Evolutionary conservation across 2,888 invertebrate species (phyloP).

Genomic region (Nymphalis c-album): DNA sequence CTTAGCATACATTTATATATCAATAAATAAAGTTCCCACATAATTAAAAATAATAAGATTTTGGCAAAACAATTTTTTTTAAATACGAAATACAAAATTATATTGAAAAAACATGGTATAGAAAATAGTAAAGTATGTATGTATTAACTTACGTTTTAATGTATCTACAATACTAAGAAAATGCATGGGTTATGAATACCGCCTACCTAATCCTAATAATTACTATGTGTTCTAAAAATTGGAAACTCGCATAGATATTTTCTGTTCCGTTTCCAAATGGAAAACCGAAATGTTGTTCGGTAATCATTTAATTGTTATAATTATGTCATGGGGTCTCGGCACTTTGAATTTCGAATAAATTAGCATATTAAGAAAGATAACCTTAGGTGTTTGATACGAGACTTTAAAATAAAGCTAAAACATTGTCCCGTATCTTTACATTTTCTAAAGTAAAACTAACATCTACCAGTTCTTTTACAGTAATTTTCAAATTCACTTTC

Average conservation of each 20-base stretch:
- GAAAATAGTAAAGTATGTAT: not conserved
- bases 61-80: constrained; percentile 4
- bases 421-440: not conserved
- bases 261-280: too few relatives aligned
- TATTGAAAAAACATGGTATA: not conserved
- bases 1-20: not conserved
- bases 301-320: too few relatives aligned
- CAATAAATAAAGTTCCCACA: not conserved
- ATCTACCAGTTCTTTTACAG: constrained; percentile 63
- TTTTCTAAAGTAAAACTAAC: constrained; percentile 43
- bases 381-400: not conserved
- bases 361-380: not conserved
- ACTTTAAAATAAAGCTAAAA: constrained; percentile 3
- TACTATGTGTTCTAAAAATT: not conserved
- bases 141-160: not conserved
- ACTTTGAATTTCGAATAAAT: too few relatives aligned
- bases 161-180: constrained; percentile 31
- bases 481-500: constrained; percentile 50
- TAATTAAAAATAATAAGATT: not conserved
- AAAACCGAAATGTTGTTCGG: too few relatives aligned
- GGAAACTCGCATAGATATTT: not conserved
- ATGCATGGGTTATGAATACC: constrained; percentile 18
- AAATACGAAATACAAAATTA: not conserved
- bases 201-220: not conserved
- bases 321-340: too few relatives aligned